phyloP scores from a whole-genome alignment of 2,113 vertebrate species.

The Setophaga kirtlandii region DNA sequence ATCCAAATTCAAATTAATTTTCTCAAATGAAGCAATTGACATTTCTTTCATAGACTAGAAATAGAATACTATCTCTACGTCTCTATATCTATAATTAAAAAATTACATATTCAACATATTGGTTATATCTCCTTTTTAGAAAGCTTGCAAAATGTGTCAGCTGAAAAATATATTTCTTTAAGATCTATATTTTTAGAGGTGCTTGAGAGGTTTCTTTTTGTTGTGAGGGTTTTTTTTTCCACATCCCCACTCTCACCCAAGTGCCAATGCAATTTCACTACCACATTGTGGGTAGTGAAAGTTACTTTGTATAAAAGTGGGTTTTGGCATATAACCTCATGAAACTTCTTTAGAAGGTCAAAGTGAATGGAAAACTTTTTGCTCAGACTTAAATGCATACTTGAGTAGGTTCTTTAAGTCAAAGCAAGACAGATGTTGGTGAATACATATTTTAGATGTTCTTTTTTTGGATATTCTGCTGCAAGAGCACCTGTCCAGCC shows the following conservation, averaged over 20 bases:
- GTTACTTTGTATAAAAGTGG: not conserved
- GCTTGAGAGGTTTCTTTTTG: not conserved
- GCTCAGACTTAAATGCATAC: not conserved
- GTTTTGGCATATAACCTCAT: not conserved
- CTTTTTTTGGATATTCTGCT: conserved; percentile 27
- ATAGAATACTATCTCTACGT: not conserved
- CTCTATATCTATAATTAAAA: not conserved
- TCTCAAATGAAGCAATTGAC: not conserved
- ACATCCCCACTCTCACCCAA: rapidly evolving
- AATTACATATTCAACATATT: not conserved
- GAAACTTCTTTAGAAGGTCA: conserved; percentile 31
- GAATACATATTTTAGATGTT: conserved; percentile 71
- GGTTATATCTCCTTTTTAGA: not conserved
- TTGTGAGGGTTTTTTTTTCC: not conserved
- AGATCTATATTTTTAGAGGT: not conserved
- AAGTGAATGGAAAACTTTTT: conserved; percentile 11
- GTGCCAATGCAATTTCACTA: not conserved
- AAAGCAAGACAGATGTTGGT: conserved; percentile 59
- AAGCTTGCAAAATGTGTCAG: not conserved
- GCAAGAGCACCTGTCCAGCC: conserved; percentile 54
- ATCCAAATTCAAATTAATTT: not conserved
- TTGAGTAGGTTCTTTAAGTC: not conserved
- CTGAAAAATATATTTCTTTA: not conserved
- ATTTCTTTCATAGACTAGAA: not conserved
- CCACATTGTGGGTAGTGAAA: not conserved